Conservation (phyloP, 2,888 invertebrate species). For the Sphecodes monilicornis region DNA sequence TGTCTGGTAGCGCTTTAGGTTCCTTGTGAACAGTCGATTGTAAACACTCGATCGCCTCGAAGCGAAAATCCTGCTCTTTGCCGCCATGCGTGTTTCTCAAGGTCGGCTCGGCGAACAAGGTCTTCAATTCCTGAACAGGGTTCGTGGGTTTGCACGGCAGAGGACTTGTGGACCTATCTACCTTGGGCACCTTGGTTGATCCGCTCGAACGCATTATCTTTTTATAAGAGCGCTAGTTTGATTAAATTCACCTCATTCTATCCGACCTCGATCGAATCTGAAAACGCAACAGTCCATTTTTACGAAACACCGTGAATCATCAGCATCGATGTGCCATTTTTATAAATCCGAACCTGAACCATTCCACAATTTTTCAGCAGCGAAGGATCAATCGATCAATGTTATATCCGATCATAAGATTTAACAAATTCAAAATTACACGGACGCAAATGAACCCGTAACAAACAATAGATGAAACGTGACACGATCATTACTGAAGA, state of each 20-base stretch:
- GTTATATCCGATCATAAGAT: neutral
- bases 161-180: constrained; percentile 81
- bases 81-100: constrained; percentile 62
- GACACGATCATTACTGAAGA: constrained; percentile 47
- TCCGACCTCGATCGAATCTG: constrained; percentile 34
- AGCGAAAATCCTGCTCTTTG: constrained; percentile 74
- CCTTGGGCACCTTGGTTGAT: constrained; percentile 70
- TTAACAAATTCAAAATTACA: neutral
- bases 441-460: neutral
- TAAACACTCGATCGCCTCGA: constrained; percentile 76
- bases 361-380: neutral
- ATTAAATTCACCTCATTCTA: constrained; percentile 76
- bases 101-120: constrained; percentile 76
- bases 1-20: constrained; percentile 71
- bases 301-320: neutral
- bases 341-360: neutral
- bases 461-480: constrained; percentile 16
- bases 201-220: constrained; percentile 78
- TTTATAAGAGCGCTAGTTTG: constrained; percentile 36
- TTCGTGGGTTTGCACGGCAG: constrained; percentile 72
- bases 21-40: constrained; percentile 66
- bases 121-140: constrained; percentile 79
- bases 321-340: neutral
- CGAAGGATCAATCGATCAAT: neutral
- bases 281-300: neutral